Evolutionary conservation across 1,140 invertebrate species (phyloP).

Genomic region (Meloidogyne floridensis): DNA sequence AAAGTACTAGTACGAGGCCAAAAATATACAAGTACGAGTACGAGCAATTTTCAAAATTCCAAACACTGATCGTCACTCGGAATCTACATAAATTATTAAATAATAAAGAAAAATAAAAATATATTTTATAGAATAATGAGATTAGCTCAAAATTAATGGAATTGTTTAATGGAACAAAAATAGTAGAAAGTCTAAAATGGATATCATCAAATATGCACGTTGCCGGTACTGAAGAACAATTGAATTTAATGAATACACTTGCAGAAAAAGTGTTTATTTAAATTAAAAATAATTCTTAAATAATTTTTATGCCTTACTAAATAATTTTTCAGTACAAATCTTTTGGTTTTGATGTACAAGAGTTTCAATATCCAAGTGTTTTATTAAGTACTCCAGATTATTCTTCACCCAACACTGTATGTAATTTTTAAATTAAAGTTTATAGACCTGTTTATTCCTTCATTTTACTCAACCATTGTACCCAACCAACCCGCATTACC

Average conservation of each 20-base stretch:
- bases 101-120: background rate
- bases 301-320: conserved; percentile 20
- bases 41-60: too few relatives aligned
- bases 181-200: conserved; percentile 53
- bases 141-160: conserved; percentile 37
- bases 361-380: conserved; percentile 51
- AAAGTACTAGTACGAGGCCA: too few relatives aligned
- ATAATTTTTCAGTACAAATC: conserved; percentile 39
- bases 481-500: too few relatives aligned
- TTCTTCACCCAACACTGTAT: conserved; percentile 45
- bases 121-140: conserved; percentile 34
- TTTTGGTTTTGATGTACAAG: conserved; percentile 48
- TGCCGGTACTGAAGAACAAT: conserved; percentile 56
- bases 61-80: too few relatives aligned
- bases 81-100: too few relatives aligned
- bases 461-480: too few relatives aligned
- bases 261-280: conserved; percentile 40
- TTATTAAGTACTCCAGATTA: conserved; percentile 54
- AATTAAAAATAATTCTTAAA: background rate
- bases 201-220: conserved; percentile 47
- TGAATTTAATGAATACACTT: conserved; percentile 49
- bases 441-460: too few relatives aligned
- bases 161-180: conserved; percentile 40
- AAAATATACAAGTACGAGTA: too few relatives aligned
- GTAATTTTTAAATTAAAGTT: too few relatives aligned